Base-by-base conservation (phyloP, 2,797 vertebrate genomes). In the Chelon auratus region DNA sequence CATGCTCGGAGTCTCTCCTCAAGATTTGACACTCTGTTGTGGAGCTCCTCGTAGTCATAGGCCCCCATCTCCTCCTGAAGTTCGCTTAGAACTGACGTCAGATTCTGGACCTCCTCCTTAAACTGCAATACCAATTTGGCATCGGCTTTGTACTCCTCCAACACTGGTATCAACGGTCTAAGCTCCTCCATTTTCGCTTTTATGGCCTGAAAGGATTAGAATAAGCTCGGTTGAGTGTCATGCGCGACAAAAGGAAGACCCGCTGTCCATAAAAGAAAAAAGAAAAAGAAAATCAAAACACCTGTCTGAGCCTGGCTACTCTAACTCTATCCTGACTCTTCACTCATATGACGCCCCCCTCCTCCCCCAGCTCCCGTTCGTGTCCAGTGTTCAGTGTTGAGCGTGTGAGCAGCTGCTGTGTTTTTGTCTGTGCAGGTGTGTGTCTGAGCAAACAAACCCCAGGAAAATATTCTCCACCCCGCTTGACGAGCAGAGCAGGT, bases 111-210 rank as follows among this genome's bases (percentile, higher is more conserved):
- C 95, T 99, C 98, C 95, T 98, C 97, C 92, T 99, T 99, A 97
- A 99, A 99, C 95, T 98, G 97, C 96, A 98, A 97, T 95, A 99
- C 97, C 97, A 98, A 98, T 96, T 97, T 97, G 89, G 97, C 97
- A 95, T 99, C 97, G 92, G 97, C 97, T 93, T 98, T 99, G 96
- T 99, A 99, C 95, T 98, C 97, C 94, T 98, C 97, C 96, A 99
- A 96, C 94, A 99, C 97, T 91, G 98, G 98, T 93, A 99, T 99
- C 96, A 99, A 96, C 93, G 97, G 97, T 94, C 97, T 97, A 97
- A 99, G 95, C 94, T 98, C 98, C 94, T 99, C 97, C 98, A 99
- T 99, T 97, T 99, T 99, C 96, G 97, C 94, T 96, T 98, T 99
- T 95, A 99, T 98, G 85, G 97, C 97, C 98, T 99, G 97, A 91